Conservation (phyloP, 2,113 vertebrate species). For the Upupa epops region DNA sequence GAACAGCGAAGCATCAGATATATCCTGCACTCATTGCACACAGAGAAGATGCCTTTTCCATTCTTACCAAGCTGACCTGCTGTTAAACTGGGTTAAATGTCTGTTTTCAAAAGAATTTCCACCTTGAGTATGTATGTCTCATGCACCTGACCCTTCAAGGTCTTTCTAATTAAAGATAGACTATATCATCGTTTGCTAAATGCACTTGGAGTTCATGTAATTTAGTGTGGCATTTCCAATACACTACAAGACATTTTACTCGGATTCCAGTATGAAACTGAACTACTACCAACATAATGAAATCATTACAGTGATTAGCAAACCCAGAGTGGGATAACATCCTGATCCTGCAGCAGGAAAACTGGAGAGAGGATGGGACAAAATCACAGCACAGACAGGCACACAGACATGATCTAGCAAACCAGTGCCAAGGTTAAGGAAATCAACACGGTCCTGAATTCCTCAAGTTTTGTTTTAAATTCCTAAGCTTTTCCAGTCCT, state of each 20-base stretch:
- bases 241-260: background rate
- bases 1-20: background rate
- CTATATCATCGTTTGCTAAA: background rate
- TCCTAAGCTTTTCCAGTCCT: background rate
- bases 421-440: background rate
- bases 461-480: too few relatives aligned
- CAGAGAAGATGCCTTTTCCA: background rate
- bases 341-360: background rate
- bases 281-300: background rate
- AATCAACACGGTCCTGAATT: background rate
- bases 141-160: conserved; percentile 6
- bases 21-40: background rate
- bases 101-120: background rate
- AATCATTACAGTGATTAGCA: background rate
- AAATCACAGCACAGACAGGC: background rate
- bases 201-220: background rate
- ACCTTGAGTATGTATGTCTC: background rate
- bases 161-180: conserved; percentile 4
- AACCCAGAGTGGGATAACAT: background rate
- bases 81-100: background rate
- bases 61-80: background rate
- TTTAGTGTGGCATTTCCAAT: background rate
- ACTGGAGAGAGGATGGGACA: background rate
- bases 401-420: background rate
- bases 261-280: background rate